Base-by-base conservation (phyloP, 1,140 invertebrate genomes). In the Calosoma granatense region DNA sequence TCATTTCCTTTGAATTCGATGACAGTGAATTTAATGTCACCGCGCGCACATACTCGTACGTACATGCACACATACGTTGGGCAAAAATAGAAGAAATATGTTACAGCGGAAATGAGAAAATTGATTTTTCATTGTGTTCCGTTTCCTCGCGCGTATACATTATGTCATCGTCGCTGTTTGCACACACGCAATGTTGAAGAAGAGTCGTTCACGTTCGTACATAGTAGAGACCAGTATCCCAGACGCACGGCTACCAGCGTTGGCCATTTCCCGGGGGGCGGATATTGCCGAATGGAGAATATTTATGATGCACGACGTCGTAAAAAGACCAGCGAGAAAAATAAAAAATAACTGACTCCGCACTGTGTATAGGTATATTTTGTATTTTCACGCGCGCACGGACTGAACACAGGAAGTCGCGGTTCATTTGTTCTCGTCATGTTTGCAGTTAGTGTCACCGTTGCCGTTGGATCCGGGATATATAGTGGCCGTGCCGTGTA, bases 391-490 rank as follows among this genome's bases (percentile, higher is more conserved):
- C 17, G 15, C 41, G 41, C 41, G 3, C 3, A 4, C 4, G 6
- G 41, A 12, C 41, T 17, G 17, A 17, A 4, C 14, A 6, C 9
- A 6, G 41, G 41, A 47, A 47, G 41, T 47, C 41, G 41, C 41
- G 41, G 41, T 47, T 47, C 41, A 47, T 47, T 47, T 47, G 41
- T 47, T 36, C 41, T 47, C 41, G 41, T 47, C 41, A 47, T 47
- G 41, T 47, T 47, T 47, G 41, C 41, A 47, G 41, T 47, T 47
- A 47, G 41, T 47, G 41, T 47, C 41, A 47, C 41, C 41, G 41
- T 9, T 47, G 17, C 9, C 41, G 41, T 17, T 36, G 41, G 6
- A 17, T 6, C 15, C 9, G 9, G 41, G 6, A 47, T 47, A 47
- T 47, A 47, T 47, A 17, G 41, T 17, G 6, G 41, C 41, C 41